A percentile compares a stretch with the other conserved stretches of the same genome.
phyloP scores from a whole-genome alignment of 1,140 invertebrate species.

The Neodiprion virginianus region DNA sequence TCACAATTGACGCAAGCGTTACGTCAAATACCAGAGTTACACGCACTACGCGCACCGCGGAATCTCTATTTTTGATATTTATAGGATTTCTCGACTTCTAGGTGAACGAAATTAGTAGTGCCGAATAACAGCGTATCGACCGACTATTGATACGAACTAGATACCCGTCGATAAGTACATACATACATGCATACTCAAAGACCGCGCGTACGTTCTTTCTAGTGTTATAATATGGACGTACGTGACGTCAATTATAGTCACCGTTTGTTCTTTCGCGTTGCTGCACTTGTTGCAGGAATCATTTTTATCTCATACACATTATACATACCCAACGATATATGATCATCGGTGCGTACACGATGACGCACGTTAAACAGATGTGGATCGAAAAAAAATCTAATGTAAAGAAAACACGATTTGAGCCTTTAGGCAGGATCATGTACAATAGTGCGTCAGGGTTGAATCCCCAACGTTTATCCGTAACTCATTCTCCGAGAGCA shows the following conservation, averaged over 20 bases:
- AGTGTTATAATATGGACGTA: not conserved
- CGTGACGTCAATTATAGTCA: constrained; percentile 2
- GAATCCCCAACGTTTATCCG: no score
- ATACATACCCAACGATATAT: not conserved
- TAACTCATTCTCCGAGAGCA: no score
- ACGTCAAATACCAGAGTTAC: not conserved
- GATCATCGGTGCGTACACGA: constrained; percentile 26
- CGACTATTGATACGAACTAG: not conserved
- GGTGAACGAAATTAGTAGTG: not conserved
- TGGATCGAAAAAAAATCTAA: no score
- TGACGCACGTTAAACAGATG: constrained; percentile 25
- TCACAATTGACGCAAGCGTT: not conserved
- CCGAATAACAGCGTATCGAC: not conserved
- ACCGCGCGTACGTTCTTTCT: not conserved
- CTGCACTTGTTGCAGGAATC: not conserved
- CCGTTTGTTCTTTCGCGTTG: not conserved
- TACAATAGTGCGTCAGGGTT: no score
- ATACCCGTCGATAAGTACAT: not conserved
- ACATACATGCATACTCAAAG: not conserved
- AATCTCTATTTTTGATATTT: constrained; percentile 7
- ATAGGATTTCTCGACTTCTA: not conserved
- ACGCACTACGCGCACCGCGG: not conserved
- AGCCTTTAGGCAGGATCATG: no score
- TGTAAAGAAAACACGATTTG: no score
- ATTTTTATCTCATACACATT: not conserved